A percentile compares a stretch with the other conserved stretches of the same genome.
phyloP scores from a whole-genome alignment of 2,113 vertebrate species.

The Charadrius vociferus region DNA sequence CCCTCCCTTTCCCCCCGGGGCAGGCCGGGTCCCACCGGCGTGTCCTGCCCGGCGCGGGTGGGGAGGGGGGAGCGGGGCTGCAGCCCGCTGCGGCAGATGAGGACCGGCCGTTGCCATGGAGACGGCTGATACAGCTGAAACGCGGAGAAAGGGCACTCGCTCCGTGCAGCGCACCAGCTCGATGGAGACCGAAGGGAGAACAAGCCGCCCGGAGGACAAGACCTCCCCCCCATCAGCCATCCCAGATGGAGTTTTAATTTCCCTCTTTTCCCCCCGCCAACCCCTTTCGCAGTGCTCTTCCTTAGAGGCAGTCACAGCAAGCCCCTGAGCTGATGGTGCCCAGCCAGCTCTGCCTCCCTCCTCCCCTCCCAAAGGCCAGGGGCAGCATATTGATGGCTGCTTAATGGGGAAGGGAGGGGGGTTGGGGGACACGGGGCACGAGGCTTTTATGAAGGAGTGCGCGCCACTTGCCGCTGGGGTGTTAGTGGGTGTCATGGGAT shows the following conservation, averaged over 20 bases:
- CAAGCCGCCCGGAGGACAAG: neutral
- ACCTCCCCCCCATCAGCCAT: neutral
- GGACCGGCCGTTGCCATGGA: slow-evolving; percentile 85
- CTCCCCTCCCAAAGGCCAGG: neutral
- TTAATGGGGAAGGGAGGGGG: slow-evolving; percentile 14
- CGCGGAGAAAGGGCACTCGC: slow-evolving; percentile 66
- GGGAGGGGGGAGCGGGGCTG: slow-evolving; percentile 12
- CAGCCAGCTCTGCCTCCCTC: neutral
- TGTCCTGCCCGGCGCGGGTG: neutral
- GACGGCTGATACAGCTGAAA: slow-evolving; percentile 78
- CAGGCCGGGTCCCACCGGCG: slow-evolving; percentile 46
- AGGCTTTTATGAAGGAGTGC: slow-evolving; percentile 68
- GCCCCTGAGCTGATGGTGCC: too few relatives aligned
- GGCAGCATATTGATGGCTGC: slow-evolving; percentile 49
- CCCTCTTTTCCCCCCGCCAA: neutral
- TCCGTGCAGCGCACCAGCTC: slow-evolving; percentile 23
- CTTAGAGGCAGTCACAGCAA: neutral
- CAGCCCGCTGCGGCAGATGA: slow-evolving; percentile 82
- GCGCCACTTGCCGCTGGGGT: slow-evolving; percentile 66
- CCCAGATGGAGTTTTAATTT: slow-evolving; percentile 71
- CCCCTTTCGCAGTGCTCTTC: neutral
- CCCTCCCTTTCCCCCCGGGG: neutral
- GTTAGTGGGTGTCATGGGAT: slow-evolving; percentile 78
- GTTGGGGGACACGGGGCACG: neutral
- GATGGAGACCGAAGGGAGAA: neutral